phyloP scores from a whole-genome alignment of 1,140 invertebrate genomes.

The Lucilia cuprina region DNA sequence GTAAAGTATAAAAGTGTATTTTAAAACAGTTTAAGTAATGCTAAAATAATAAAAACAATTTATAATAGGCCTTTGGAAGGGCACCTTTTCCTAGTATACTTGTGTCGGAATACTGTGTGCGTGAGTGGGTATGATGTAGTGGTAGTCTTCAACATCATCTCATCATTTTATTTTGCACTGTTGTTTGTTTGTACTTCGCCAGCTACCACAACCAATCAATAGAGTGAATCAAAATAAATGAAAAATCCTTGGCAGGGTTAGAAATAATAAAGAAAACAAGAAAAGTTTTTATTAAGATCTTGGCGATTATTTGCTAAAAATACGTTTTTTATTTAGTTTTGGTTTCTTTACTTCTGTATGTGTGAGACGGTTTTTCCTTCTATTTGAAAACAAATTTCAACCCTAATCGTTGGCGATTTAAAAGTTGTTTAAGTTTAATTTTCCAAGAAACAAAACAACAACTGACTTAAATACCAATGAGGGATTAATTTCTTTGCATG shows the following conservation, averaged over 20 bases:
- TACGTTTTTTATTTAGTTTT: slow-evolving; percentile 1
- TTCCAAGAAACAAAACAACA: background rate
- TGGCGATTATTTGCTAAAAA: slow-evolving; percentile 16
- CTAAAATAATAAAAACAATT: no score
- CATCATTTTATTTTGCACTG: no score
- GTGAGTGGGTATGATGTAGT: background rate
- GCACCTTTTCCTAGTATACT: no score
- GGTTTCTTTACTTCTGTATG: background rate
- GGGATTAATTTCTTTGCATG: background rate
- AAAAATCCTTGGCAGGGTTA: background rate
- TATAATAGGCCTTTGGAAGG: no score
- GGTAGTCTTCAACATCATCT: background rate
- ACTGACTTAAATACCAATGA: slow-evolving; percentile 12
- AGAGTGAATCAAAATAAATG: slow-evolving; percentile 2
- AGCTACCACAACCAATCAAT: background rate
- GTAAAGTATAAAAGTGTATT: no score
- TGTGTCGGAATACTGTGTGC: background rate
- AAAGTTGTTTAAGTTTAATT: slow-evolving; percentile 19
- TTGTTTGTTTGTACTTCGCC: no score
- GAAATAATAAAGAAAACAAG: background rate
- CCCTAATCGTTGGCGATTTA: slow-evolving; percentile 15
- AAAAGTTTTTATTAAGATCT: slow-evolving; percentile 20
- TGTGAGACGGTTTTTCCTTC: background rate
- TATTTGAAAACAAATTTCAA: background rate
- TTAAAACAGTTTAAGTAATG: no score